Percentiles rank a stretch among this genome's conserved stretches.
Conservation (phyloP, 2,113 vertebrate genomes). For the Tenrec ecaudatus region DNA sequence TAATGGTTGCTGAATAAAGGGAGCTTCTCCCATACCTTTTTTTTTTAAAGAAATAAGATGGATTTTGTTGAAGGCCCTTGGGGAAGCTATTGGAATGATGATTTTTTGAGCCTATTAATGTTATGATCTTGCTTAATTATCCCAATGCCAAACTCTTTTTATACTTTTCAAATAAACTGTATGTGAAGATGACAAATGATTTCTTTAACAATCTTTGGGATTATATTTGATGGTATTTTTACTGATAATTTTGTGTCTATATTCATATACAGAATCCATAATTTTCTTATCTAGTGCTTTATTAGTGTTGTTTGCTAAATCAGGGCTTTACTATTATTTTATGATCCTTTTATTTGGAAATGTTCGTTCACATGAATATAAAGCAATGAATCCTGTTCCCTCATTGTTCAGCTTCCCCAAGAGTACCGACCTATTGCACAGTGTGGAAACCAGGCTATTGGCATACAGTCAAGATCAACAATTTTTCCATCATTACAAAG, state of each 20-base stretch:
- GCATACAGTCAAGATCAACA: too few species aligned
- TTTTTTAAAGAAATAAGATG: not conserved
- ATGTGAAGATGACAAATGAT: not conserved
- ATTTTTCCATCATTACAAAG: too few species aligned
- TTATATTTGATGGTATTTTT: conserved; percentile 17
- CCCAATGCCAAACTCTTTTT: not conserved
- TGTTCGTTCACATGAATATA: not conserved
- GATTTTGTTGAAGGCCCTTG: conserved; percentile 6
- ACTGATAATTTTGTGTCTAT: not conserved
- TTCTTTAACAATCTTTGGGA: conserved; percentile 7
- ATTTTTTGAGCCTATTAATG: not conserved
- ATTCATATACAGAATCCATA: not conserved
- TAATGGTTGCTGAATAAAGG: not conserved
- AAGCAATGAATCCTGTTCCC: not conserved
- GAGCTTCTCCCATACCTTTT: not conserved
- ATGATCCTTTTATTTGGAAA: conserved; percentile 11
- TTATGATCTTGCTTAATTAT: conserved; percentile 43
- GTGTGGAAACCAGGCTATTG: too few species aligned
- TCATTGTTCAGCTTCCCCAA: not conserved
- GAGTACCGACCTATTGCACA: too few species aligned
- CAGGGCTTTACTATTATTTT: too few species aligned
- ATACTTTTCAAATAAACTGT: not conserved
- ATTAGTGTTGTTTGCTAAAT: not conserved
- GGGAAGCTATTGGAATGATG: not conserved
- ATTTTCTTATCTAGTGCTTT: not conserved